Base-by-base conservation (phyloP, 2,888 invertebrate species). In the Tenthredo amoena region DNA sequence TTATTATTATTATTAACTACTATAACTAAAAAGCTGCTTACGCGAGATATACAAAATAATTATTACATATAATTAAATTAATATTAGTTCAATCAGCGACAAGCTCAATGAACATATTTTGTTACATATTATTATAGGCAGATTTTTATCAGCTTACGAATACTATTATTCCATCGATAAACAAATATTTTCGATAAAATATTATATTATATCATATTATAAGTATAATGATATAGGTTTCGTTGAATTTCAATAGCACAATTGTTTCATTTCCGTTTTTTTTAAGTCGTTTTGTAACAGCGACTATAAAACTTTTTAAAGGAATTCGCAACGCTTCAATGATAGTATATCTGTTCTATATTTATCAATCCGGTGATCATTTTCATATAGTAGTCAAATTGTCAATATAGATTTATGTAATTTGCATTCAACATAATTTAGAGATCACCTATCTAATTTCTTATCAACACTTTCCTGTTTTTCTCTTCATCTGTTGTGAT, bases 31-130 rank as follows among this genome's bases (percentile, higher is more conserved):
- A 43, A 74, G 43, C 31, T 74, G 74, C 40, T 43, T 43, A 43
- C 31, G 37, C 34, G 31, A 74, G 18, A 40, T 72, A 72, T 72
- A 72, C 26, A 72, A 72, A 37, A 72, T 72, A 72, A 72, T 62
- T 12, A 62, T 26, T 62, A 62, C 7, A 55, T 62, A 10, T 62
- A 71, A 71, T 74, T 72, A 12, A 43, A 43, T 43, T 47, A 72
- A 76, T 76, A 76, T 76, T 26, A 76, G 76, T 76, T 76, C 76
- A 76, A 21, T 21, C 47, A 5, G 76, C 43, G 47, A 76, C 21
- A 47, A 76, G 76, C 76, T 76, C 76, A 76, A 76, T 47, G 76
- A 47, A 76, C 76, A 76, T 76, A 76, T 76, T 76, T 76, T 76
- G 76, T 76, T 76, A 76, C 76, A 76, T 76, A 72, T 68, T 34